A percentile compares a stretch with the other conserved stretches of the same genome.
These are phyloP conservation scores for Drosophila quinaria DNA, from an alignment of 2,888 invertebrate genomes.

Conservation along the genomic window DNA sequence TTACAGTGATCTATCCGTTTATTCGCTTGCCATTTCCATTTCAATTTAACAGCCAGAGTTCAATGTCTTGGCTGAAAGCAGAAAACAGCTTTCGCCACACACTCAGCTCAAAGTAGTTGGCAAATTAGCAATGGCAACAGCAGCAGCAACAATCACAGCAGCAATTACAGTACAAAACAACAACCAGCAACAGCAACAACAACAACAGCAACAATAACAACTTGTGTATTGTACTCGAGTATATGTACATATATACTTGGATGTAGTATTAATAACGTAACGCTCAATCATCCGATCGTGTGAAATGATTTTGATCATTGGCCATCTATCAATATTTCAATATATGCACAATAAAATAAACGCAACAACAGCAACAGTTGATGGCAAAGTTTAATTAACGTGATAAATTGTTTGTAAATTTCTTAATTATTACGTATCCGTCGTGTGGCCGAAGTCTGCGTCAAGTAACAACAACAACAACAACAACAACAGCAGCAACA, in stretches of 20 bases:
- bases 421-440: conserved; percentile 79
- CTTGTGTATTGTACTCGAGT: conserved; percentile 13
- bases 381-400: conserved; percentile 76
- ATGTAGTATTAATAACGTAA: conserved; percentile 34
- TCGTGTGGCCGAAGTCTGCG: conserved; percentile 50
- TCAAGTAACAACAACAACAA: conserved; percentile 5
- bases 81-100: conserved; percentile 71
- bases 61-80: conserved; percentile 65
- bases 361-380: conserved; percentile 37
- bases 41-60: conserved; percentile 61
- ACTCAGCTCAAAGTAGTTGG: conserved; percentile 67
- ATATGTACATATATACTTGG: background rate
- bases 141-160: conserved; percentile 46
- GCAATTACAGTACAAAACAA: conserved; percentile 41
- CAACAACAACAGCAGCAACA: background rate
- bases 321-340: conserved; percentile 73
- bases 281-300: conserved; percentile 72
- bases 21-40: conserved; percentile 63
- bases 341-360: conserved; percentile 23
- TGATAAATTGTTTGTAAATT: conserved; percentile 82
- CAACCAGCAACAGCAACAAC: conserved; percentile 14
- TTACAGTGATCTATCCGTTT: conserved; percentile 54
- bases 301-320: conserved; percentile 79
- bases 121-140: conserved; percentile 74
- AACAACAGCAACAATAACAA: conserved; percentile 12